Base-by-base conservation (phyloP, 30 jellyfish, hydroid and myxozoan species). In the Aurelia coerulea region DNA sequence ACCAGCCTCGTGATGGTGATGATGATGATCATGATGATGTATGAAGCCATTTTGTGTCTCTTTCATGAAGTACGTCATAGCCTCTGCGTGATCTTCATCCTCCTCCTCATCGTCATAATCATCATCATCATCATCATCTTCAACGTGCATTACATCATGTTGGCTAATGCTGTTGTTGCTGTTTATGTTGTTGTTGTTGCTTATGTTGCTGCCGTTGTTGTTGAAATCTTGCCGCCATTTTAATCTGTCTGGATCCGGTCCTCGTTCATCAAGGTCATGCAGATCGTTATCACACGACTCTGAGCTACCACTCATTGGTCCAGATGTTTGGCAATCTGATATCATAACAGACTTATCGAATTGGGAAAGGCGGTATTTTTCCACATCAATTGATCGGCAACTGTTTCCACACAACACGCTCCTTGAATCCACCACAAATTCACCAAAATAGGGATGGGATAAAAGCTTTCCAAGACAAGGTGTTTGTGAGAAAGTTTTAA, bases 401-500 rank as follows among this genome's bases (percentile, higher is more conserved):
- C 78, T 15, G 10, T 67, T 67, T 33, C 62, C 80, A 16, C 34
- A 35, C 65, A 70, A 19, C 39, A 79, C 17, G 54, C 80, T 53
- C 60, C 89, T 79, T 5, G 89, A 64, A 14, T 74, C 72, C 29
- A 79, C 89, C 79, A 79, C 73, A 64, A 79, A 79, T 39, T 79
- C 89, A 32, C 62, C 73, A 64, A 79, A 79, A 64, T 79, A 79
- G 33, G 80, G 80, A 65, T 66, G 74, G 59, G 89, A 18, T 17
- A 63, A 5, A 18, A 62, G 59, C 52, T 79, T 79, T 79, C 80
- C 89, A 79, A 79, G 62, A 79, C 79, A 79, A 14, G 73, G 81
- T 32, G 71, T 49, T 65, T 64, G 80, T n/a, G 80, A 8, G 13
- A 64, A 15, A 19, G 53, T 64, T 64, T 71, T 70, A 17, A 79